Conservation (phyloP, 1,140 invertebrate genomes). For the Heliothis subflexa region DNA sequence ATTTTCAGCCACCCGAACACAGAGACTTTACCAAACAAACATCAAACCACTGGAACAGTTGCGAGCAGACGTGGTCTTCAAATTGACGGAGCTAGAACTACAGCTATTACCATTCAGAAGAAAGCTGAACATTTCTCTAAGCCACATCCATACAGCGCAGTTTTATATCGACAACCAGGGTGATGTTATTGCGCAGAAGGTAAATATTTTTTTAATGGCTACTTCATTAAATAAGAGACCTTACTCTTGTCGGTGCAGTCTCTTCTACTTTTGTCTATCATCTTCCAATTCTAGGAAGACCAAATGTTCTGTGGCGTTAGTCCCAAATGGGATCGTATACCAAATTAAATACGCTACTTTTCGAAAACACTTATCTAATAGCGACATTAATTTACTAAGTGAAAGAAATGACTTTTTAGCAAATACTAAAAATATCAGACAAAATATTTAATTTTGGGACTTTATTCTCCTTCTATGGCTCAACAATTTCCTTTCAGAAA, state of each 20-base stretch:
- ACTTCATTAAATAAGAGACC: not conserved
- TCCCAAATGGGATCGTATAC: too few species aligned
- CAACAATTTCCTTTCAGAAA: slow-evolving; percentile 83
- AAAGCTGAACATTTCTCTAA: slow-evolving; percentile 90
- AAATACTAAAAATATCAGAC: too few species aligned
- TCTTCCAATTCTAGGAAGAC: too few species aligned
- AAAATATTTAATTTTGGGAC: too few species aligned
- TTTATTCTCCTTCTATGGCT: too few species aligned
- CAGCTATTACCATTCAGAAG: slow-evolving; percentile 89
- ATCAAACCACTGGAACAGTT: slow-evolving; percentile 90
- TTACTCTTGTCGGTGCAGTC: too few species aligned
- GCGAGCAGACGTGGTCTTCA: slow-evolving; percentile 90
- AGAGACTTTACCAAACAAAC: slow-evolving; percentile 88
- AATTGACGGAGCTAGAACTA: slow-evolving; percentile 91
- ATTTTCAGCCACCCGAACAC: slow-evolving; percentile 86
- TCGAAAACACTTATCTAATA: too few species aligned
- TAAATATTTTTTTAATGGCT: slow-evolving; percentile 56
- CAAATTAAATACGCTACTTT: too few species aligned
- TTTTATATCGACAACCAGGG: slow-evolving; percentile 91
- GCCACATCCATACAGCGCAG: slow-evolving; percentile 91
- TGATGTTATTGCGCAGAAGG: slow-evolving; percentile 89
- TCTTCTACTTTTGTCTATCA: too few species aligned
- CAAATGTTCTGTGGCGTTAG: too few species aligned
- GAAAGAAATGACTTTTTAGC: too few species aligned
- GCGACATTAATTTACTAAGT: too few species aligned